Evolutionary conservation across 2,797 vertebrate species (phyloP).

Genomic region (Morus bassanus): DNA sequence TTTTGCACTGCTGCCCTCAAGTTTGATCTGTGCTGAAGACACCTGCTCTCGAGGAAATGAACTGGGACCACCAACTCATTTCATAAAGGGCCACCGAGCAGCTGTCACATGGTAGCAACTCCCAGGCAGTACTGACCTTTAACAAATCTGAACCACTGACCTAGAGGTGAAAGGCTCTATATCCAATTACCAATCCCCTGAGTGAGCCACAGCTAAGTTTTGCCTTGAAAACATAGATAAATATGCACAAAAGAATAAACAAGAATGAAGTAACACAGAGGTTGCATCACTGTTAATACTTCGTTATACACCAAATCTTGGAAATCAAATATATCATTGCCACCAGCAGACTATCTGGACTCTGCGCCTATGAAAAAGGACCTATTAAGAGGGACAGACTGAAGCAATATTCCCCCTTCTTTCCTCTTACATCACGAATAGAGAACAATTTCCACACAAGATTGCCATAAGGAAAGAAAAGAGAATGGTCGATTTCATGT

Average conservation of each 20-base stretch:
- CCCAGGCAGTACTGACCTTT: constrained; percentile 60
- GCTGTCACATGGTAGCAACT: constrained; percentile 55
- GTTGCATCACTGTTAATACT: not conserved
- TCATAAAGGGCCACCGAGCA: constrained; percentile 46
- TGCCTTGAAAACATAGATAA: not conserved
- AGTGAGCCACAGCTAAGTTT: not conserved
- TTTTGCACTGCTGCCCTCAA: constrained; percentile 12
- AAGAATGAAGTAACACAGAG: not conserved
- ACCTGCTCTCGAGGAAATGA: constrained; percentile 61
- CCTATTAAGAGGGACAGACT: not conserved
- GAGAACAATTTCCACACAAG: not conserved
- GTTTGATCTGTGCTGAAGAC: constrained; percentile 34
- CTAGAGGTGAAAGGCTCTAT: constrained; percentile 61
- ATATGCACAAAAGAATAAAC: not conserved
- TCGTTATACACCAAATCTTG: not conserved
- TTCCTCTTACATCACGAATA: not conserved
- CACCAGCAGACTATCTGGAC: not conserved
- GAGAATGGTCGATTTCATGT: not conserved
- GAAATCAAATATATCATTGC: not conserved
- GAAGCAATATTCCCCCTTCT: not conserved
- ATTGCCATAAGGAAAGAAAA: not conserved
- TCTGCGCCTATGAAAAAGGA: not conserved
- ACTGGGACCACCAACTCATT: constrained; percentile 47
- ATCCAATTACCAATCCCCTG: constrained; percentile 57
- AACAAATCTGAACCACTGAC: constrained; percentile 64